phyloP scores from a whole-genome alignment of 2,888 invertebrate genomes.

The Macrostomum cliftonense region DNA sequence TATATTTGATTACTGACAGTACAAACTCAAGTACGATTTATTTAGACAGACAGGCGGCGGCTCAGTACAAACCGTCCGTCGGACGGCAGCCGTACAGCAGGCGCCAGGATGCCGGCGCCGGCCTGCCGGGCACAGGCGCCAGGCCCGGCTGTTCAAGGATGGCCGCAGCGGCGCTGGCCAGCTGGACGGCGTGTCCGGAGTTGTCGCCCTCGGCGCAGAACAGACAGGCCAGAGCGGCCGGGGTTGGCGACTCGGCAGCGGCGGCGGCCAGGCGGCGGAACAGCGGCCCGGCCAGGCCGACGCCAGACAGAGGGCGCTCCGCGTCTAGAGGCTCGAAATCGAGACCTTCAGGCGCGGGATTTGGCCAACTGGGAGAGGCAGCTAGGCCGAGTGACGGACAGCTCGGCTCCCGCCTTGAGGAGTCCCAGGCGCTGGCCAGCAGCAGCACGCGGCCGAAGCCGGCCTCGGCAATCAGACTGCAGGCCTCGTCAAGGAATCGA shows the following conservation, averaged over 20 bases:
- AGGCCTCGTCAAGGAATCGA: too few species aligned
- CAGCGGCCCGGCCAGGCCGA: neutral
- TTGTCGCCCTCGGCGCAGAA: conserved; percentile 4
- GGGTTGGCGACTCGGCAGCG: neutral
- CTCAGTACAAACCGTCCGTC: too few species aligned
- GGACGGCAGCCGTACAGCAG: conserved; percentile 2
- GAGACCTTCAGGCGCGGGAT: neutral
- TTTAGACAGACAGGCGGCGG: too few species aligned
- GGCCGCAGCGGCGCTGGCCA: neutral
- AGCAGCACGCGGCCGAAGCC: too few species aligned
- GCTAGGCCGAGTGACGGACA: neutral
- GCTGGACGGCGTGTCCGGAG: neutral
- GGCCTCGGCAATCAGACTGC: too few species aligned
- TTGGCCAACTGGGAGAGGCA: neutral
- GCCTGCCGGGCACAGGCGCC: neutral
- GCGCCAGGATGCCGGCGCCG: neutral
- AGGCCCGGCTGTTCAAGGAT: too few species aligned
- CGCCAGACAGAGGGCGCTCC: neutral
- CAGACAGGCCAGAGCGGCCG: neutral
- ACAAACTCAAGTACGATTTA: too few species aligned
- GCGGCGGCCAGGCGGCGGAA: neutral
- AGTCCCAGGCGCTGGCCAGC: too few species aligned
- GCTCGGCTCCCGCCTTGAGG: too few species aligned
- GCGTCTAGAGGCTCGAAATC: neutral
- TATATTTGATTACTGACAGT: too few species aligned